These are phyloP conservation scores for Poeciliopsis occidentalis DNA, from an alignment of 2,113 vertebrate genomes.

Conservation along the genomic window DNA sequence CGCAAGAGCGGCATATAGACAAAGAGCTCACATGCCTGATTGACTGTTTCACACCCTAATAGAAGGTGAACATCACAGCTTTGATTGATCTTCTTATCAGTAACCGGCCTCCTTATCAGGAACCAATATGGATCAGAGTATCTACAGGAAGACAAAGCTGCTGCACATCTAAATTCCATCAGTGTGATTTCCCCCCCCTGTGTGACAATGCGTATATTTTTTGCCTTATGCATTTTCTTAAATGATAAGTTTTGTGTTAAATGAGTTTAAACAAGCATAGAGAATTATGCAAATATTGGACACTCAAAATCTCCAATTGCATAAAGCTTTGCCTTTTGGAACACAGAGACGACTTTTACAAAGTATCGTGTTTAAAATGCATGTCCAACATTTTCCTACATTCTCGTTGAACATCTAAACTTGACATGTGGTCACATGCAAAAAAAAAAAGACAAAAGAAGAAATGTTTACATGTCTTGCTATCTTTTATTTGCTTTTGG, in stretches of 20 bases:
- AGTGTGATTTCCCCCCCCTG: neutral
- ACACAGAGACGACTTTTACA: no score
- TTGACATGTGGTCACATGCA: no score
- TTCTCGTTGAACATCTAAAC: no score
- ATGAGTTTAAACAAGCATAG: no score
- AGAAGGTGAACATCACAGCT: conserved; percentile 41
- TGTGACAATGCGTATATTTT: no score
- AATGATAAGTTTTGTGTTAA: no score
- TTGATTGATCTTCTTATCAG: conserved; percentile 58
- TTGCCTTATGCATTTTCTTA: no score
- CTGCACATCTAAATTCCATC: neutral
- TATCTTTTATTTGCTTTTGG: no score
- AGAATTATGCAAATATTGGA: neutral
- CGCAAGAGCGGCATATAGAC: conserved; percentile 35
- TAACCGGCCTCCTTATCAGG: conserved; percentile 51
- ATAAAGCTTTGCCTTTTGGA: neutral
- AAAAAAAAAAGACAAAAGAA: no score
- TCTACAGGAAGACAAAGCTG: neutral
- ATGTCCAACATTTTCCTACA: no score
- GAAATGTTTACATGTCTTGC: no score
- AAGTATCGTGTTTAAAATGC: no score
- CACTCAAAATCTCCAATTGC: neutral
- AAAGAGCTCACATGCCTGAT: conserved; percentile 57
- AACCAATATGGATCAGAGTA: conserved; percentile 56
- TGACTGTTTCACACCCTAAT: conserved; percentile 54